A percentile compares a stretch with the other conserved stretches of the same genome.
Conservation (phyloP, 2,113 vertebrate genomes). For the Raja brachyura region DNA sequence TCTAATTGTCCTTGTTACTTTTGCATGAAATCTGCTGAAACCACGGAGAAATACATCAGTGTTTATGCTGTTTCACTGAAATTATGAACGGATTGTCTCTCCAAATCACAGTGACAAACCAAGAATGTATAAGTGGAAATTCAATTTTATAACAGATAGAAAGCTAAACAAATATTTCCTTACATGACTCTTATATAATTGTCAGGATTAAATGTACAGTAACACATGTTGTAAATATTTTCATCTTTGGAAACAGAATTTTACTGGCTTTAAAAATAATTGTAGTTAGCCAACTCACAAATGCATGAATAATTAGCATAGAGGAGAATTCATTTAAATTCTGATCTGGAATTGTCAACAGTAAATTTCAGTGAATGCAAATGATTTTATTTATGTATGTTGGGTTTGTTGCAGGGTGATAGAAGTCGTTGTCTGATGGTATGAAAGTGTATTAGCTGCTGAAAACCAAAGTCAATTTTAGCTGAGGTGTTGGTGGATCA, state of each 20-base stretch:
- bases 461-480: background rate
- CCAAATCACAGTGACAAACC: background rate
- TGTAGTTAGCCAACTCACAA: background rate
- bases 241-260: background rate
- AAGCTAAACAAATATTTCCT: background rate
- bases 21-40: background rate
- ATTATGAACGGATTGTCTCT: background rate
- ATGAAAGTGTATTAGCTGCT: background rate
- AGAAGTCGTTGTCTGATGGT: background rate
- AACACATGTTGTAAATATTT: constrained; percentile 4
- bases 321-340: background rate
- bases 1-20: background rate
- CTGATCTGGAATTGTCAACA: background rate
- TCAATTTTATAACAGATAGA: too few relatives aligned
- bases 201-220: background rate
- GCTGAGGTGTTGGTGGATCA: background rate
- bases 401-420: background rate
- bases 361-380: background rate
- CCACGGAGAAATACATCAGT: background rate
- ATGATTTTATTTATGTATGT: background rate
- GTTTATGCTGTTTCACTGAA: background rate
- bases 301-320: background rate
- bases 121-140: background rate
- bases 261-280: background rate
- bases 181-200: background rate